Base-by-base conservation (phyloP, 2,797 vertebrate genomes). In the Furcifer pardalis region DNA sequence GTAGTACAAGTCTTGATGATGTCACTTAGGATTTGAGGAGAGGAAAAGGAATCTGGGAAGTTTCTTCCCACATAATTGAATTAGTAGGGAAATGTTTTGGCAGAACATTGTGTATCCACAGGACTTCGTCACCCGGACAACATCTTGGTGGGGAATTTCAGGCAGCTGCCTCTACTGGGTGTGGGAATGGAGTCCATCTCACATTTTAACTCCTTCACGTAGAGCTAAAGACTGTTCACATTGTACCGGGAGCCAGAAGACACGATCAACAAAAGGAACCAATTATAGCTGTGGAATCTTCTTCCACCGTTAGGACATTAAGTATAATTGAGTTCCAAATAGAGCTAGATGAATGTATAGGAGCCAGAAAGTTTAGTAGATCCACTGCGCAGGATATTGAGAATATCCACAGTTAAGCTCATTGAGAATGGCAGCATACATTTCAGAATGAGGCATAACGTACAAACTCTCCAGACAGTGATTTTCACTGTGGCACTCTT, bases 101-200 rank as follows among this genome's bases (percentile, higher is more conserved):
- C 92, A 93, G 93, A 89, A 94, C 92, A 93, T 89, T 62, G 78
- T 92, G 94, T 93, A 87, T 92, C 87, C 65, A 87, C 88, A 89
- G 87, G 83, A 79, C 84, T 86, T 82, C 75, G 83, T 84, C 90
- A 86, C 84, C 84, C 32, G 75, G 89, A 83, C 65, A 0, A 86
- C 77, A 66, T 83, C 75, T 83, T 79, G 49, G 72, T 86, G 74
- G 66, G 85, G 82, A 13, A 12, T 81, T 79, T 86, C 75, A 69
- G 87, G 87, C 84, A 91, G 90, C 90, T 89, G 90, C 91, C 79
- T 83, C 44, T 7, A 78, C 65, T 90, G 63, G 73, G 84, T 86
- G 84, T 86, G 84, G 79, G 73, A 82, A 86, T 72, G 74, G 42
- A 86, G 63, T 56, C 65, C 73, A 81, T 86, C 79, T 86, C 63